Evolutionary conservation across 92 coral and sea anemone genomes (phyloP).

Genomic region (Parazoanthus atlanticus): DNA sequence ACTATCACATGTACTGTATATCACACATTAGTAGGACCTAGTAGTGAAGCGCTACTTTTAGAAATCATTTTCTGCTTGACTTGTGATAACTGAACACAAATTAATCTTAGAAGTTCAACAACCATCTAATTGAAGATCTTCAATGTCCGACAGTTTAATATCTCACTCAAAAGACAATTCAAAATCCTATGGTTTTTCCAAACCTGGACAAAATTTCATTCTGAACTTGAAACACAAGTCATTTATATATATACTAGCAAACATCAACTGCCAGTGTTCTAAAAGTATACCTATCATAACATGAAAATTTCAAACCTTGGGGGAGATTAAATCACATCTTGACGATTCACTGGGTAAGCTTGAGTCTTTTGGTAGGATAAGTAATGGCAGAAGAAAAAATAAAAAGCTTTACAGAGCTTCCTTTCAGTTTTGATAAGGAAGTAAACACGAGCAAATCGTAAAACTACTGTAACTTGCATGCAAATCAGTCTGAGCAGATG

Average conservation of each 20-base stretch:
- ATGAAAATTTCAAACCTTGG: slow-evolving; percentile 10
- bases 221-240: neutral
- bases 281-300: neutral
- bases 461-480: slow-evolving; percentile 41
- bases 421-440: slow-evolving; percentile 4
- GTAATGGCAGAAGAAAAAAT: neutral
- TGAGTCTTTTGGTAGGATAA: neutral
- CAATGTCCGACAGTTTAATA: neutral
- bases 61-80: slow-evolving; percentile 14
- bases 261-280: neutral
- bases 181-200: too few relatives aligned
- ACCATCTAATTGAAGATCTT: neutral
- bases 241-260: neutral
- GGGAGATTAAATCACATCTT: neutral
- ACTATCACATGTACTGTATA: neutral
- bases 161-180: neutral
- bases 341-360: neutral
- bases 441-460: neutral
- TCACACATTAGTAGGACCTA: too few relatives aligned
- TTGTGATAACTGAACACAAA: neutral
- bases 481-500: slow-evolving; percentile 69
- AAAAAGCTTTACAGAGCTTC: slow-evolving; percentile 4
- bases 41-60: neutral
- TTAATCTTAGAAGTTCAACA: neutral
- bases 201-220: neutral